These are phyloP conservation scores for Oostethus manadensis DNA, from an alignment of 2,113 vertebrate genomes.

Conservation along the genomic window DNA sequence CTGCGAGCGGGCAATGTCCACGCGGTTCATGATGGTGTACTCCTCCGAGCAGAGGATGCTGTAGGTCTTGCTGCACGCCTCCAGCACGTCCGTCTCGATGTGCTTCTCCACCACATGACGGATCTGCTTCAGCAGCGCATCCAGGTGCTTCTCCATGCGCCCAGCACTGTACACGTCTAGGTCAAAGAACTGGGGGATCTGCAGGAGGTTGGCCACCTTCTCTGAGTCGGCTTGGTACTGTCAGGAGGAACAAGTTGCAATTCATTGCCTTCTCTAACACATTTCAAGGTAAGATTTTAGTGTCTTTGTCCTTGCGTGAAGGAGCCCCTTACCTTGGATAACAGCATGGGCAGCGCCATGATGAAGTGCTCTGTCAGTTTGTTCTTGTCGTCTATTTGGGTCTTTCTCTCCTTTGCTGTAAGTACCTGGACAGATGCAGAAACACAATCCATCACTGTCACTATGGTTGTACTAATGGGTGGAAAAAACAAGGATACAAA, in stretches of 20 bases:
- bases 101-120: slow-evolving; percentile 98
- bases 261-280: background rate
- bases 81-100: slow-evolving; percentile 90
- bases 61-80: slow-evolving; percentile 98
- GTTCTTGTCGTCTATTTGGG: slow-evolving; percentile 96
- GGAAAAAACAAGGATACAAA: no score
- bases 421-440: slow-evolving; percentile 74
- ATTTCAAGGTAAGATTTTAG: no score
- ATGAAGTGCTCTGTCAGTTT: slow-evolving; percentile 98
- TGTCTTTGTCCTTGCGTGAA: background rate
- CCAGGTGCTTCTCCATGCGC: slow-evolving; percentile 98
- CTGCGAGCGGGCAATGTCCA: slow-evolving; percentile 95
- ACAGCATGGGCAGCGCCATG: slow-evolving; percentile 94
- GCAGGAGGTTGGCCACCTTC: slow-evolving; percentile 96
- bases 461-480: background rate
- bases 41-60: slow-evolving; percentile 98
- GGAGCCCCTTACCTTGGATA: slow-evolving; percentile 84
- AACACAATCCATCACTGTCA: background rate
- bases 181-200: slow-evolving; percentile 96
- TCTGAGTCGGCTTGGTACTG: slow-evolving; percentile 96
- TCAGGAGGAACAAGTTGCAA: background rate
- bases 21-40: slow-evolving; percentile 98
- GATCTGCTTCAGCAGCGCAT: slow-evolving; percentile 94
- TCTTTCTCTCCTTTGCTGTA: slow-evolving; percentile 98
- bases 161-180: slow-evolving; percentile 97